These are phyloP conservation scores for Thalpophila matura DNA, from an alignment of 2,888 invertebrate genomes.

Conservation along the genomic window DNA sequence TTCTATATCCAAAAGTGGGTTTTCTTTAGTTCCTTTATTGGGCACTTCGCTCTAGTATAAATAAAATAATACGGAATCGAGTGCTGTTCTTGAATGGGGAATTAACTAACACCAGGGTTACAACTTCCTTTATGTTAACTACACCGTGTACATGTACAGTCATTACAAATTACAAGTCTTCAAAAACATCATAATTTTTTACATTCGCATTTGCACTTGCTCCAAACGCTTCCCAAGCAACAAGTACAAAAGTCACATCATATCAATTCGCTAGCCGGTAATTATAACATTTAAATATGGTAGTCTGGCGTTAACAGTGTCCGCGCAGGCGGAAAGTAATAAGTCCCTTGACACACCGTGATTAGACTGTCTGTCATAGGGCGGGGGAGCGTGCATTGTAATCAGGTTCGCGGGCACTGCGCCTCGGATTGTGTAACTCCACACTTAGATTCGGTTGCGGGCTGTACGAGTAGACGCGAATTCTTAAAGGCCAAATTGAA, in stretches of 20 bases:
- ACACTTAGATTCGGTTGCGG: slow-evolving; percentile 53
- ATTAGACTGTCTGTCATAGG: slow-evolving; percentile 85
- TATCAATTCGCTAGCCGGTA: slow-evolving; percentile 50
- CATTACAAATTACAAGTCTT: slow-evolving; percentile 43
- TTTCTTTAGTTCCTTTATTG: slow-evolving; percentile 45
- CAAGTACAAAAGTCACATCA: slow-evolving; percentile 43
- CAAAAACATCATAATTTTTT: slow-evolving; percentile 45
- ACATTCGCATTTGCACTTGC: slow-evolving; percentile 27
- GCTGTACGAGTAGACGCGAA: slow-evolving; percentile 27
- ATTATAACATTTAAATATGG: slow-evolving; percentile 65
- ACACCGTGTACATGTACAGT: slow-evolving; percentile 10
- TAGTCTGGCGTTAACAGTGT: slow-evolving; percentile 63
- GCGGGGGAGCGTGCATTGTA: slow-evolving; percentile 75
- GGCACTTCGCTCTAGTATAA: slow-evolving; percentile 16
- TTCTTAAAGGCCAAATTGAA: neutral
- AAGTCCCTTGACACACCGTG: slow-evolving; percentile 78
- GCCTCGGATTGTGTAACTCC: slow-evolving; percentile 66
- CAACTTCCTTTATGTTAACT: slow-evolving; percentile 19
- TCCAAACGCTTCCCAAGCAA: slow-evolving; percentile 29
- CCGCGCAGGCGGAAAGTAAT: slow-evolving; percentile 68
- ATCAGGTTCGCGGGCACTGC: slow-evolving; percentile 71
- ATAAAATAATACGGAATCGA: slow-evolving; percentile 22
- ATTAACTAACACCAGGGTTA: neutral
- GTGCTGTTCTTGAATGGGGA: neutral
- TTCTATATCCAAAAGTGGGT: slow-evolving; percentile 38